phyloP scores from a whole-genome alignment of 2,888 invertebrate species.

The Nymphalis polychloros region DNA sequence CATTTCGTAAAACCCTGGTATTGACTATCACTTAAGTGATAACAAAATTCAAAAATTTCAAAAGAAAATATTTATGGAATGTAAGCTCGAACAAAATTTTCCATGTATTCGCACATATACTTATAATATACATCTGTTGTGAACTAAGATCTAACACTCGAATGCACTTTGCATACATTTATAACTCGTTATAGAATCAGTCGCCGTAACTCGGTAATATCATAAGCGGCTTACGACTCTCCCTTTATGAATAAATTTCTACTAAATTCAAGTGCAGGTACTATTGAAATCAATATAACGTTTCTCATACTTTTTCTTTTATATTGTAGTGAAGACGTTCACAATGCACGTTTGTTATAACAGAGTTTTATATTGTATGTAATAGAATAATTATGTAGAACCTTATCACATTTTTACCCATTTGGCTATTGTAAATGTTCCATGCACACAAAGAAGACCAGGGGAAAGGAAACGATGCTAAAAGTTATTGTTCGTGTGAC shows the following conservation, averaged over 20 bases:
- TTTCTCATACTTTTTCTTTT: neutral
- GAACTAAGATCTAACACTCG: conserved; percentile 23
- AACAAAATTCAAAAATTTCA: too few species aligned
- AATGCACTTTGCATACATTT: conserved; percentile 34
- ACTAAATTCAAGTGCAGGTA: conserved; percentile 6
- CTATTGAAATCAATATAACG: conserved; percentile 1
- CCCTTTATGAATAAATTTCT: conserved; percentile 28
- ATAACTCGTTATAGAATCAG: conserved; percentile 28
- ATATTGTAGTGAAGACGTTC: neutral
- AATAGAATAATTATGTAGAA: neutral
- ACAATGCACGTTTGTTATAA: neutral
- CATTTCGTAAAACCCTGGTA: too few species aligned
- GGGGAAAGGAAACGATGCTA: too few species aligned
- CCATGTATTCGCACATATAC: neutral
- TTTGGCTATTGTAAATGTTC: neutral
- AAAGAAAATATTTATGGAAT: neutral
- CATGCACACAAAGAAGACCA: too few species aligned
- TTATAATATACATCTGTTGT: conserved; percentile 5
- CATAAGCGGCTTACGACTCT: conserved; percentile 34
- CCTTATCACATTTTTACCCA: neutral
- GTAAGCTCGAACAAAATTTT: neutral
- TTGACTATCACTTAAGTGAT: too few species aligned
- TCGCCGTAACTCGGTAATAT: conserved; percentile 31
- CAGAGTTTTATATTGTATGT: neutral
- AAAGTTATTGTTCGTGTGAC: too few species aligned